Conservation (phyloP, 1,140 invertebrate species). For the Orchesella cincta region DNA sequence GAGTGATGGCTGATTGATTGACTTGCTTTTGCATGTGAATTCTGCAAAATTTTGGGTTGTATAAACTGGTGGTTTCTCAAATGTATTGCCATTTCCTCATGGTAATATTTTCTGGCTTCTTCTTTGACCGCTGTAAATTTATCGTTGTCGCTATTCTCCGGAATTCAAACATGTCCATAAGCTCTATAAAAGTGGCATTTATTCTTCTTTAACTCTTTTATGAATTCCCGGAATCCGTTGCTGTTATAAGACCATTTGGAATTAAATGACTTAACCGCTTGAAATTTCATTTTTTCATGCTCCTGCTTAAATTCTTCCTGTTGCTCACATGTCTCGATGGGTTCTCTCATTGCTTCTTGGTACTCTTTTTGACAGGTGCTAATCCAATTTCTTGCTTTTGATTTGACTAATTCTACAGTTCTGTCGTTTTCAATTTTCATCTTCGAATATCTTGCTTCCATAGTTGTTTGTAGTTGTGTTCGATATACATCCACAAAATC, state of each 20-base stretch:
- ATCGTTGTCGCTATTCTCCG: neutral
- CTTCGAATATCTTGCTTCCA: neutral
- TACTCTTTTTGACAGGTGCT: neutral
- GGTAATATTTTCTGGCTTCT: neutral
- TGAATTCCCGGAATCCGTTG: neutral
- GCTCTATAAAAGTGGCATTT: neutral
- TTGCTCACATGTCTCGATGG: neutral
- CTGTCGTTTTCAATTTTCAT: neutral
- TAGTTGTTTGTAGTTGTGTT: neutral
- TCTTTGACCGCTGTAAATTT: neutral
- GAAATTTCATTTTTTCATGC: too few relatives aligned
- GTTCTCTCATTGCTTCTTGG: neutral
- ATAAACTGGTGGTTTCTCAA: neutral
- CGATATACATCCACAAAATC: neutral
- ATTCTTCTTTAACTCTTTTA: neutral
- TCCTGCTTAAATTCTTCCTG: neutral
- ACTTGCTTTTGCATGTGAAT: neutral
- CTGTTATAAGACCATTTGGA: neutral
- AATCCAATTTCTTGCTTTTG: neutral
- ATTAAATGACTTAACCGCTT: too few relatives aligned
- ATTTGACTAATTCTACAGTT: neutral
- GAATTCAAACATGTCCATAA: neutral
- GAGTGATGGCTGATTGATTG: neutral
- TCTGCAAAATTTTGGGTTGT: neutral
- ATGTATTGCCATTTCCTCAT: too few relatives aligned